phyloP scores from a whole-genome alignment of 2,113 vertebrate species.

The Actenoides hombroni region DNA sequence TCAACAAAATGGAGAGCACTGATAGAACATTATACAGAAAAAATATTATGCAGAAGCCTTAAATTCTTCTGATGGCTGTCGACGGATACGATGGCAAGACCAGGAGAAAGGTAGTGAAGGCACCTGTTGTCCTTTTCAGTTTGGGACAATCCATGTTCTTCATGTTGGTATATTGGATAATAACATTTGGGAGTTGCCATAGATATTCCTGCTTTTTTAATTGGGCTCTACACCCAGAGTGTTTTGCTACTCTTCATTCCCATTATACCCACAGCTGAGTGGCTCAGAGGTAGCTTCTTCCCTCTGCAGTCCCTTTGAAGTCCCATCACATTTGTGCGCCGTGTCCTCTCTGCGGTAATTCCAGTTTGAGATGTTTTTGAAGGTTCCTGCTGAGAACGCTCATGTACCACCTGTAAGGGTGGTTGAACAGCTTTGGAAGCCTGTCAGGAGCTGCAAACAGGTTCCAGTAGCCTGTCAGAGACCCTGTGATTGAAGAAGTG shows the following conservation, averaged over 20 bases:
- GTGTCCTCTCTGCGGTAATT: background rate
- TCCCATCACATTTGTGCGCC: fast-evolving
- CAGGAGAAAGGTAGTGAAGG: background rate
- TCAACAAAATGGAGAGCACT: background rate
- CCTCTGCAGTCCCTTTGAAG: background rate
- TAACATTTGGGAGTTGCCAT: background rate
- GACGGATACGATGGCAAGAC: background rate
- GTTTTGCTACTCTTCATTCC: background rate
- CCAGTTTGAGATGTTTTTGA: background rate
- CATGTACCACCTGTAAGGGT: fast-evolving
- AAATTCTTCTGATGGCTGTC: background rate
- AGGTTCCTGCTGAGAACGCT: background rate
- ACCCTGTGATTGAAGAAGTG: background rate
- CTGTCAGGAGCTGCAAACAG: background rate
- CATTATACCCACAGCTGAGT: background rate
- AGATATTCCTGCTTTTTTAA: background rate
- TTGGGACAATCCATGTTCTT: background rate
- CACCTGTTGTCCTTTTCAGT: background rate
- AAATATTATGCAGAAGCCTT: background rate
- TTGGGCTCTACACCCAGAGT: background rate
- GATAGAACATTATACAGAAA: background rate
- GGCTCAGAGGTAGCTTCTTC: background rate
- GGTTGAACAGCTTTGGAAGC: background rate
- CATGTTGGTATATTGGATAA: background rate
- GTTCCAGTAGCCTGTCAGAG: background rate